These are phyloP conservation scores for Escarpia spicata DNA, from an alignment of 2,888 invertebrate genomes.

Conservation along the genomic window DNA sequence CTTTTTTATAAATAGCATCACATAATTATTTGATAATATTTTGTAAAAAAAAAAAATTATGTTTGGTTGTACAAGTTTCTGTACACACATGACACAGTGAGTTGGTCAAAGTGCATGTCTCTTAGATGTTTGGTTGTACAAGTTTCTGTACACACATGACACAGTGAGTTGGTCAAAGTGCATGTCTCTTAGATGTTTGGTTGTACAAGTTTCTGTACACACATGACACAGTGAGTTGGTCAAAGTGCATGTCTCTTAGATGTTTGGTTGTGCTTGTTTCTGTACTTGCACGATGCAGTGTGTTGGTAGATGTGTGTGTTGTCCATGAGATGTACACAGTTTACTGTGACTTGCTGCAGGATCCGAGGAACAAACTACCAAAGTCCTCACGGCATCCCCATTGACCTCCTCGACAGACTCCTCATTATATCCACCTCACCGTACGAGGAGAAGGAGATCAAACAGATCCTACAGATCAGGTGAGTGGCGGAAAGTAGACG, in stretches of 20 bases:
- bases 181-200: not conserved
- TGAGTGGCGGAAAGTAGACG: too few relatives aligned
- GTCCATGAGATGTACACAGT: not conserved
- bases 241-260: not conserved
- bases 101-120: too few relatives aligned
- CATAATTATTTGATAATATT: too few relatives aligned
- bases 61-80: too few relatives aligned
- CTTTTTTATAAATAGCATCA: too few relatives aligned
- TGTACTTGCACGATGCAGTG: not conserved
- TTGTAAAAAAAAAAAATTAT: too few relatives aligned
- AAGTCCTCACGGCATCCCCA: slow-evolving; percentile 96
- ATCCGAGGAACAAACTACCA: slow-evolving; percentile 93
- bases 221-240: too few relatives aligned
- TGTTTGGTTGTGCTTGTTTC: not conserved
- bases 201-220: too few relatives aligned
- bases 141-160: too few relatives aligned
- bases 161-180: too few relatives aligned
- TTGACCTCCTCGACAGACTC: slow-evolving; percentile 93
- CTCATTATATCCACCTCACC: slow-evolving; percentile 92
- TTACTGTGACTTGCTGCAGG: slow-evolving; percentile 63
- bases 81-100: too few relatives aligned
- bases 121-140: too few relatives aligned
- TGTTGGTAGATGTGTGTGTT: not conserved
- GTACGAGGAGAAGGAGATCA: slow-evolving; percentile 87
- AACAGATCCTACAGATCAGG: slow-evolving; percentile 77